Evolutionary conservation across 2,113 vertebrate genomes (phyloP).

Genomic region (Pachypanchax playfairii): DNA sequence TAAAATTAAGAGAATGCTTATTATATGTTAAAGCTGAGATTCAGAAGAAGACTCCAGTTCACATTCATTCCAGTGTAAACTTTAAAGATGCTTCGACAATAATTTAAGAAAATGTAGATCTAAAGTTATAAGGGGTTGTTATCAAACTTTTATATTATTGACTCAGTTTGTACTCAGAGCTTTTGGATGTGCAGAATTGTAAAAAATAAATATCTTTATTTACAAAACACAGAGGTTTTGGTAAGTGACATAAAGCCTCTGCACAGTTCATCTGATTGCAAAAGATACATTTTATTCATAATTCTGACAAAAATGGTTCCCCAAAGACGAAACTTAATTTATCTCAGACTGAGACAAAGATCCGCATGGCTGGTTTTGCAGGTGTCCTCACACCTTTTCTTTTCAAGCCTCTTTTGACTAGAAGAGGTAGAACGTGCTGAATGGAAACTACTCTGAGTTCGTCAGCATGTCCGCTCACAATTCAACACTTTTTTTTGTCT

Average conservation of each 20-base stretch:
- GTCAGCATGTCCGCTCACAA: too few relatives aligned
- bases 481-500: too few relatives aligned
- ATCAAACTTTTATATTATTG: background rate
- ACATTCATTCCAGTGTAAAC: conserved; percentile 11
- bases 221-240: background rate
- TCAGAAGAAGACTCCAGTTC: background rate
- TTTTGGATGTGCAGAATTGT: too few relatives aligned
- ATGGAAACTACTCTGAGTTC: too few relatives aligned
- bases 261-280: background rate
- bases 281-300: background rate
- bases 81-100: background rate
- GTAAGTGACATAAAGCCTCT: background rate
- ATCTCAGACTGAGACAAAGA: too few relatives aligned
- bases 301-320: too few relatives aligned
- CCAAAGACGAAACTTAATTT: background rate
- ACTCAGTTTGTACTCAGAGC: background rate
- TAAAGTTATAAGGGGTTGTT: background rate
- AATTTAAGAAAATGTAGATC: background rate
- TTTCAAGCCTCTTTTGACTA: too few relatives aligned
- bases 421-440: too few relatives aligned
- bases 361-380: background rate
- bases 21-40: background rate
- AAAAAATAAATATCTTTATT: too few relatives aligned
- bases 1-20: conserved; percentile 3
- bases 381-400: background rate